A percentile compares a stretch with the other conserved stretches of the same genome.
phyloP scores from a whole-genome alignment of 2,888 invertebrate genomes.

The Eutolmus rufibarbis region DNA sequence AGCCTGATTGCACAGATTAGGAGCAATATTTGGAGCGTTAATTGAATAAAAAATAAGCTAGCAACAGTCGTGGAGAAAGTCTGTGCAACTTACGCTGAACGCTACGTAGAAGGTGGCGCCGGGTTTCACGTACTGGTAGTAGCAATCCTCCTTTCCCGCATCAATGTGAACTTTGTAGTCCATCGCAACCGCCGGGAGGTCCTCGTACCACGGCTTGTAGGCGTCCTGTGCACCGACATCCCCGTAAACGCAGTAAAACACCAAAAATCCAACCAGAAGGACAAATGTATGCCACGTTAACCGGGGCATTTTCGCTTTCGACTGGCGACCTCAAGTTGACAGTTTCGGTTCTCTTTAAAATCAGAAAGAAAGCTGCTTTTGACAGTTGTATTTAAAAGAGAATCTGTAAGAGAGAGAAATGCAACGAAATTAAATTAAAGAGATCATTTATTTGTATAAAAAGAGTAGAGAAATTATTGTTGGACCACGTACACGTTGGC shows the following conservation, averaged over 20 bases:
- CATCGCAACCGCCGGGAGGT: slow-evolving; percentile 90
- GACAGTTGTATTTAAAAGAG: background rate
- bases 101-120: slow-evolving; percentile 93
- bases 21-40: background rate
- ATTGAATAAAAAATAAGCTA: background rate
- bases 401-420: background rate
- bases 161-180: slow-evolving; percentile 95
- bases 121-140: slow-evolving; percentile 90
- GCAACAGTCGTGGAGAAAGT: background rate
- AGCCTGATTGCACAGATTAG: background rate
- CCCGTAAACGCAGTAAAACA: slow-evolving; percentile 51
- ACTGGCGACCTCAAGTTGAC: background rate
- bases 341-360: background rate
- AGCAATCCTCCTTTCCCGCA: slow-evolving; percentile 95
- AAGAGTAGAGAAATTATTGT: background rate
- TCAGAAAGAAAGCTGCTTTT: background rate
- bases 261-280: slow-evolving; percentile 50
- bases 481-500: background rate
- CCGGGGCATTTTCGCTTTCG: slow-evolving; percentile 47
- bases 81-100: slow-evolving; percentile 77
- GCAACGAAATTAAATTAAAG: background rate
- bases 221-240: slow-evolving; percentile 59
- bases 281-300: slow-evolving; percentile 59
- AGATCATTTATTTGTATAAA: background rate
- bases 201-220: slow-evolving; percentile 82